These are phyloP conservation scores for Drusus annulatus DNA, from an alignment of 1,140 invertebrate species.

Conservation along the genomic window DNA sequence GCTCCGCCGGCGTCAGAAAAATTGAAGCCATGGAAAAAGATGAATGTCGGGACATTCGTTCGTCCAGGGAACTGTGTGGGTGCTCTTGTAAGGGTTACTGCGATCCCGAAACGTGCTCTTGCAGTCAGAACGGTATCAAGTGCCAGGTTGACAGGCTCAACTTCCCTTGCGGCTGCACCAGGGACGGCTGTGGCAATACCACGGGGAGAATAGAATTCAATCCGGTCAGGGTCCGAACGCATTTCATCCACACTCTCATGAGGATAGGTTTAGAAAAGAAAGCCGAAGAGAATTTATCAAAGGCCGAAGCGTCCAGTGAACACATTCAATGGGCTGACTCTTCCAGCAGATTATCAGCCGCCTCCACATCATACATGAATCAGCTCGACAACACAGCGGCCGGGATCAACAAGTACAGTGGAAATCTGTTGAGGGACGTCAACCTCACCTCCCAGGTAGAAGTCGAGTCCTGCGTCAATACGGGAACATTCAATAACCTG, in stretches of 20 bases:
- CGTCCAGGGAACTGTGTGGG: slow-evolving; percentile 94
- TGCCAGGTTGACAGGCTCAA: slow-evolving; percentile 96
- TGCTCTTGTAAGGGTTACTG: slow-evolving; percentile 96
- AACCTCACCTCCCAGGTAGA: slow-evolving; percentile 72
- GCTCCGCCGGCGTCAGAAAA: slow-evolving; percentile 92
- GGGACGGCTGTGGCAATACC: slow-evolving; percentile 94
- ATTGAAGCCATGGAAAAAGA: slow-evolving; percentile 96
- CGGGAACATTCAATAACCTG: slow-evolving; percentile 77
- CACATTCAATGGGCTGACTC: slow-evolving; percentile 48
- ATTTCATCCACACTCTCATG: slow-evolving; percentile 98
- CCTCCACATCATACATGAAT: slow-evolving; percentile 29
- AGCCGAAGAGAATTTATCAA: slow-evolving; percentile 65
- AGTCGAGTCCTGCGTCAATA: slow-evolving; percentile 75
- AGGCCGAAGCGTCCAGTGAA: slow-evolving; percentile 43
- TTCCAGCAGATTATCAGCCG: slow-evolving; percentile 46
- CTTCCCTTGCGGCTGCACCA: slow-evolving; percentile 96
- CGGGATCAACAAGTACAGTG: slow-evolving; percentile 62
- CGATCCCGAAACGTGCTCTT: slow-evolving; percentile 95
- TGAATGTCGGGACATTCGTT: slow-evolving; percentile 92
- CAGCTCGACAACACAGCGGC: slow-evolving; percentile 12
- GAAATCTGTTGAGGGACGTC: slow-evolving; percentile 71
- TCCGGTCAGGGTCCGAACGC: slow-evolving; percentile 94
- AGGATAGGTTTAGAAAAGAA: slow-evolving; percentile 88
- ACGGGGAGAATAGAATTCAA: slow-evolving; percentile 97
- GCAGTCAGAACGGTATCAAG: slow-evolving; percentile 95